Conservation (phyloP, 1,140 invertebrate genomes). For the Drosophila bifasciata region DNA sequence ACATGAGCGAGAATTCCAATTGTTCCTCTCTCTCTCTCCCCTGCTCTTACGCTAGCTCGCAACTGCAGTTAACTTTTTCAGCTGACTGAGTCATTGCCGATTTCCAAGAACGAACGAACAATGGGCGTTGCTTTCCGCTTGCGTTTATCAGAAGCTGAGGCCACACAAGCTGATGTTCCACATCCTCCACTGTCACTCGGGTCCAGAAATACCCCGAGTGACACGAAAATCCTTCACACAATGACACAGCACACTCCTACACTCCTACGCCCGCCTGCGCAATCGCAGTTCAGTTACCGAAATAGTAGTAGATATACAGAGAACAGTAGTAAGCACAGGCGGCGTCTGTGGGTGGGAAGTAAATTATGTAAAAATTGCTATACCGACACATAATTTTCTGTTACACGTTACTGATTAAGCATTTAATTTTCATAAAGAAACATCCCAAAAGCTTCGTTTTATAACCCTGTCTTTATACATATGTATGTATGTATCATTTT, state of each 20-base stretch:
- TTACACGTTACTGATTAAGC: conserved; percentile 4
- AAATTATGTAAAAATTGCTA: conserved; percentile 42
- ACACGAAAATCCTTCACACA: conserved; percentile 62
- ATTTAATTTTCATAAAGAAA: too few species aligned
- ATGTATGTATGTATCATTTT: too few species aligned
- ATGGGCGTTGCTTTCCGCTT: conserved; percentile 48
- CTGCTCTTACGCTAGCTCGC: conserved; percentile 10
- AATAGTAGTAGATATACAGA: conserved; percentile 61
- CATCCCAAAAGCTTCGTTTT: too few species aligned
- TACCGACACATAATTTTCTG: conserved; percentile 10
- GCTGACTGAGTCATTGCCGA: conserved; percentile 25
- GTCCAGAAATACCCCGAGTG: conserved; percentile 47
- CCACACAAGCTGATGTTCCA: conserved; percentile 2
- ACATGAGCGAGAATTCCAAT: conserved; percentile 42
- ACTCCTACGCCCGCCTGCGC: conserved; percentile 45
- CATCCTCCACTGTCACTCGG: conserved; percentile 28
- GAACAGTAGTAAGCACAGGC: conserved; percentile 18
- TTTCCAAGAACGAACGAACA: conserved; percentile 16
- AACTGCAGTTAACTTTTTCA: conserved; percentile 37
- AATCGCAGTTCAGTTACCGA: conserved; percentile 58
- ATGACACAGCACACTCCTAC: conserved; percentile 27
- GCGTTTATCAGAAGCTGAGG: conserved; percentile 47
- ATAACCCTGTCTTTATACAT: too few species aligned
- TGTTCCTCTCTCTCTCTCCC: background rate
- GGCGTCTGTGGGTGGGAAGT: background rate